Evolutionary conservation across 2,888 invertebrate genomes (phyloP).

Genomic region (Gastrophysa polygoni): DNA sequence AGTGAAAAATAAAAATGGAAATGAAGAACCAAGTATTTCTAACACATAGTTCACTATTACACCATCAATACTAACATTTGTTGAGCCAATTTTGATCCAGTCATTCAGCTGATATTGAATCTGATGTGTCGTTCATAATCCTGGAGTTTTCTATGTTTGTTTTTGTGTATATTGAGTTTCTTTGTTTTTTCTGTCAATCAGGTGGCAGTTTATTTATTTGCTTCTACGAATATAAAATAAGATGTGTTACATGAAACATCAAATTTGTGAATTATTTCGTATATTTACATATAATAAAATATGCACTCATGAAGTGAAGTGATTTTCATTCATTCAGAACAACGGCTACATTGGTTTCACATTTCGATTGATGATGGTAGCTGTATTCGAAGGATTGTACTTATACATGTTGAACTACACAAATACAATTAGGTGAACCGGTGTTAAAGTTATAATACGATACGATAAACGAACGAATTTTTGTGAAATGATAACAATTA

Average conservation of each 20-base stretch:
- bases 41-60: conserved; percentile 4
- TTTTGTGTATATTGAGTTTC: background rate
- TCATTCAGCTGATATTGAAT: background rate
- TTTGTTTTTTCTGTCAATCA: conserved; percentile 5
- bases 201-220: conserved; percentile 13
- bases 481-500: too few relatives aligned
- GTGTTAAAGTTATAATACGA: too few relatives aligned
- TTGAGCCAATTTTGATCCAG: background rate
- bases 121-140: background rate
- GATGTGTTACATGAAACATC: background rate
- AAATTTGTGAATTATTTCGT: background rate
- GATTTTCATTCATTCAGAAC: background rate
- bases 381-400: too few relatives aligned
- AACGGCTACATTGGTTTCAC: too few relatives aligned
- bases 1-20: conserved; percentile 7
- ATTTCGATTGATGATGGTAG: too few relatives aligned
- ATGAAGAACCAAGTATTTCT: conserved; percentile 10
- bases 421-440: too few relatives aligned
- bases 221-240: background rate
- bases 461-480: too few relatives aligned
- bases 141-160: background rate
- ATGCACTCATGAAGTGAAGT: background rate
- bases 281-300: background rate
- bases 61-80: background rate
- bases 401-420: too few relatives aligned